Base-by-base conservation (phyloP, 2,888 invertebrate species). In the Ceramica pisi region DNA sequence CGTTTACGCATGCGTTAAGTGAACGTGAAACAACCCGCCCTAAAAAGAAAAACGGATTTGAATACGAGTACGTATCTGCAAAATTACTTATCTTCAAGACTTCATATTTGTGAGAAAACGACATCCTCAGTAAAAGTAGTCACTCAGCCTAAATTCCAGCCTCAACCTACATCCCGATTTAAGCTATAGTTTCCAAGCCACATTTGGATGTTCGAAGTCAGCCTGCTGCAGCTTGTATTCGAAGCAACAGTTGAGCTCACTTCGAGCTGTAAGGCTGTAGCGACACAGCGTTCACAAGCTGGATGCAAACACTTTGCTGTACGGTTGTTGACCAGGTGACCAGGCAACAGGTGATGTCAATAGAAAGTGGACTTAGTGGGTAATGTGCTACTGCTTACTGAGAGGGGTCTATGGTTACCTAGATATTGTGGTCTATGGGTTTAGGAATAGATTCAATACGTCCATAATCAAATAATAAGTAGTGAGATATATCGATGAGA, bases 231-330 rank as follows among this genome's bases (percentile, higher is more conserved):
- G 59, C 60, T 64, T 53, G 64, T 48, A 77, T 61, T 57, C 1
- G 56, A 69, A 68, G 78, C 78, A 78, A 78, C 78, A 78, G 74
- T 69, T 78, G 68, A 73, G 64, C 64, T 78, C 55, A 56, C 50
- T 61, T 64, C 73, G 44, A 72, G 72, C 73, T 73, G 48, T 67
- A 60, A 48, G 67, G 72, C 72, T 48, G 38, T 16, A 64, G 51
- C 53, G 71, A 71, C 41, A 76, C 35, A 26, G 21, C 38, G 53
- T 51, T 71, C 66, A 76, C 59, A 59, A 55, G 67, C 67, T 77
- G 38, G 23, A 26, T 16, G 67, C 55, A 64, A 63, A 76, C 77
- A 77, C 57, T 75, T 60, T 44, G 35, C 44, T 53, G 21, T 7
- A 21, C 9, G 1, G 31, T 56, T 53, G 57, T 48, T 60, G n/a